A percentile compares a stretch with the other conserved stretches of the same genome.
Conservation (phyloP, 2,113 vertebrate genomes). For the Columbina picui region DNA sequence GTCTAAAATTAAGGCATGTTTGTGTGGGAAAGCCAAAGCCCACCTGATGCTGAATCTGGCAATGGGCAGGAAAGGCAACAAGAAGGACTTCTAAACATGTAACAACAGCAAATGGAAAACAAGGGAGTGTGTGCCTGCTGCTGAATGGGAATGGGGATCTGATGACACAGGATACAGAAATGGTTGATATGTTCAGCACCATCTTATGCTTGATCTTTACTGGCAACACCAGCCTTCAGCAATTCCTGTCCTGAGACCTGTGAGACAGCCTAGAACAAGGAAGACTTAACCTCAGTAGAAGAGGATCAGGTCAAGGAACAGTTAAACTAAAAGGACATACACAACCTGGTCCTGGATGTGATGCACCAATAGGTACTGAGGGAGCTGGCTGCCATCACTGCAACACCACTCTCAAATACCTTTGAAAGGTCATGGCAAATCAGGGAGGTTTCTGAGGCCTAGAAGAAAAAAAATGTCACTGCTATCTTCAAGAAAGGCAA, state of each 20-base stretch:
- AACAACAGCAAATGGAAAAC: too few species aligned
- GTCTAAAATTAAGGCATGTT: background rate
- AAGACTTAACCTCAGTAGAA: background rate
- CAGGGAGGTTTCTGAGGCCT: background rate
- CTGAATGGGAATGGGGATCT: background rate
- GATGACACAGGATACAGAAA: background rate
- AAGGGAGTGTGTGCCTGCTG: fast-evolving
- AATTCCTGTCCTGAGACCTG: background rate
- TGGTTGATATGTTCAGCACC: background rate
- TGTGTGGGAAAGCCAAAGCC: background rate
- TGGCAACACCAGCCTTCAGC: background rate
- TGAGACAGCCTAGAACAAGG: background rate
- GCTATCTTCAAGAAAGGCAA: background rate
- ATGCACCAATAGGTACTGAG: background rate
- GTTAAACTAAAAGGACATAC: background rate
- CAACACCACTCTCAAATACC: background rate
- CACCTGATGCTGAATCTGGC: background rate
- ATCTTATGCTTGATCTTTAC: background rate
- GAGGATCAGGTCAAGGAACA: background rate
- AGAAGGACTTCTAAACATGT: background rate
- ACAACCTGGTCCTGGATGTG: background rate
- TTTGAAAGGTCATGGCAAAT: background rate
- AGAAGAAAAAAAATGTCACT: background rate
- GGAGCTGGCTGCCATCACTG: background rate
- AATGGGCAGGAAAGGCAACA: background rate